A percentile compares a stretch with the other conserved stretches of the same genome.
phyloP scores from a whole-genome alignment of 2,888 invertebrate species.

The Caenorhabditis sp. region DNA sequence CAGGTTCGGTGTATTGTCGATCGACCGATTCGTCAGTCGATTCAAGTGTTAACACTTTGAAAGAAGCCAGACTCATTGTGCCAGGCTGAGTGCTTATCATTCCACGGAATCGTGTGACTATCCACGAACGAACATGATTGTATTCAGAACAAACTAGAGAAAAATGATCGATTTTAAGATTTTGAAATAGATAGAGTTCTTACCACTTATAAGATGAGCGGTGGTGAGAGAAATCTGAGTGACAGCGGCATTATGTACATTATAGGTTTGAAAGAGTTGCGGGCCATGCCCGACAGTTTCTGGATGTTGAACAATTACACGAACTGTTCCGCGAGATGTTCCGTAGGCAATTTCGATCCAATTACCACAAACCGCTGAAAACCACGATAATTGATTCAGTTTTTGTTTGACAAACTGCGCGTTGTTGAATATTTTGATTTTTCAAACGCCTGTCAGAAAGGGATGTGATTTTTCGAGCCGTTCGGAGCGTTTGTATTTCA shows the following conservation, averaged over 20 bases:
- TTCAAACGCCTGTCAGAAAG: too few species aligned
- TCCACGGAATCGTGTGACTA: conserved; percentile 92
- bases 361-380: conserved; percentile 89
- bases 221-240: conserved; percentile 80
- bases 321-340: conserved; percentile 87
- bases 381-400: background rate
- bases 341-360: conserved; percentile 99
- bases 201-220: conserved; percentile 89
- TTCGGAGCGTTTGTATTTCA: too few species aligned
- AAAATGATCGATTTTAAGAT: background rate
- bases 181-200: too few species aligned
- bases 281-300: conserved; percentile 98
- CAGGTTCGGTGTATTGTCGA: conserved; percentile 71
- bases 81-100: conserved; percentile 99
- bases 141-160: conserved; percentile 86
- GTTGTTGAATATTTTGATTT: too few species aligned
- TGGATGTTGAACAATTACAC: conserved; percentile 97
- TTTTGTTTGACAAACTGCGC: background rate
- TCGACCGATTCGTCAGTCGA: conserved; percentile 73
- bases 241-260: conserved; percentile 66
- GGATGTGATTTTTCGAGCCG: too few species aligned
- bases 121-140: conserved; percentile 97
- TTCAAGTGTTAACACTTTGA: conserved; percentile 89
- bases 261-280: conserved; percentile 84
- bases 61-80: conserved; percentile 93